Evolutionary conservation across 2,797 vertebrate genomes (phyloP).

Genomic region (Hozukius guyotensis): DNA sequence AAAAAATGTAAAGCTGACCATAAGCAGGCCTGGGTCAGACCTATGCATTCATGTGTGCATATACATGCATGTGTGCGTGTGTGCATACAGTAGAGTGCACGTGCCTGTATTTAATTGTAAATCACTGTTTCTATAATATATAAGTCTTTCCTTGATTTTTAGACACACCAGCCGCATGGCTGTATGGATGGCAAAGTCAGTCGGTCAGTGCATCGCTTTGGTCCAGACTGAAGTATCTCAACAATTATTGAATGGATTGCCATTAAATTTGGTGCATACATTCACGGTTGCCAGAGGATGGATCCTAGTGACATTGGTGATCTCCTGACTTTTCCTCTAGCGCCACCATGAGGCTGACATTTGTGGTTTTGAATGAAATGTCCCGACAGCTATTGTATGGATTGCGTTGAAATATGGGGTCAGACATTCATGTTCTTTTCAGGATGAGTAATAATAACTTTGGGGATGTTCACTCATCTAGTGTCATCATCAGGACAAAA

Average conservation of each 20-base stretch:
- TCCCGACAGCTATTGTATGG: neutral
- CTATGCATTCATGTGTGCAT: neutral
- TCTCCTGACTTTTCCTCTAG: neutral
- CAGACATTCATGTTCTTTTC: neutral
- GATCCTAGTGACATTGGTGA: neutral
- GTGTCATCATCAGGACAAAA: too few species aligned
- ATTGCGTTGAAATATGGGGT: neutral
- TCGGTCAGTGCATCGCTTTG: neutral
- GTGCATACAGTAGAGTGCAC: neutral
- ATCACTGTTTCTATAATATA: neutral
- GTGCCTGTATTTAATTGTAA: neutral
- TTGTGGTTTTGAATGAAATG: neutral
- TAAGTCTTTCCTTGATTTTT: neutral
- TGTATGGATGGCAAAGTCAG: neutral
- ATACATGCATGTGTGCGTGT: neutral
- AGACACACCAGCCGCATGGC: neutral
- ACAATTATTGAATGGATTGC: neutral
- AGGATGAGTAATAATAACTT: neutral
- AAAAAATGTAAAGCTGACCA: constrained; percentile 53
- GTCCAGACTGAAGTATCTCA: neutral
- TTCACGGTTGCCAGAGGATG: neutral
- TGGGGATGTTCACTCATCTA: too few species aligned
- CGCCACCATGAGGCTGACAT: neutral
- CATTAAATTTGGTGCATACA: neutral
- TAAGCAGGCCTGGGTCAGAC: neutral